A percentile compares a stretch with the other conserved stretches of the same genome.
phyloP scores from a whole-genome alignment of 1,140 invertebrate genomes.

The Dinoponera quadriceps region DNA sequence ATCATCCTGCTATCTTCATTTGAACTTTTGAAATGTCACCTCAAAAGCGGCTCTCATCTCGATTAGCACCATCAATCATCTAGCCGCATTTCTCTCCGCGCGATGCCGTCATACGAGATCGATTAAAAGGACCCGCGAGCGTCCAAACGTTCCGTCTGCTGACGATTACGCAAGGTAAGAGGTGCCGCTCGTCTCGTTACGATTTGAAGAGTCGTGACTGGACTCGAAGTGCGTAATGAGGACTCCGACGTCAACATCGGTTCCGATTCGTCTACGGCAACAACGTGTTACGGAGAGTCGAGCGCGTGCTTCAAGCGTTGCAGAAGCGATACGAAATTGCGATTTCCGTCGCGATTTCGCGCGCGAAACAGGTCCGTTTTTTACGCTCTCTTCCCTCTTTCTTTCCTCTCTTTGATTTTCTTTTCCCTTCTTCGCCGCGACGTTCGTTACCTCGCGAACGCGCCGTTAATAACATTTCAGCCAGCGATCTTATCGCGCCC shows the following conservation, averaged over 20 bases:
- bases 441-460: conserved; percentile 54
- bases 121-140: conserved; percentile 4
- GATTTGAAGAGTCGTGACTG: conserved; percentile 41
- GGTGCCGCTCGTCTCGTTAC: conserved; percentile 14
- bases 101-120: neutral
- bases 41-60: neutral
- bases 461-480: conserved; percentile 24
- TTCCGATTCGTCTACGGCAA: conserved; percentile 7
- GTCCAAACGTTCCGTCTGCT: conserved; percentile 9
- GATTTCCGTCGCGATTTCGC: conserved; percentile 16
- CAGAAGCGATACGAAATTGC: conserved; percentile 29
- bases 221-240: conserved; percentile 11
- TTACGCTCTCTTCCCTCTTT: conserved; percentile 26
- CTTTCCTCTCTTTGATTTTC: neutral
- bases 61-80: neutral
- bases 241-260: neutral
- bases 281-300: neutral
- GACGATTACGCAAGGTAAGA: conserved; percentile 44
- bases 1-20: neutral
- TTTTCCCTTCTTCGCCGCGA: neutral
- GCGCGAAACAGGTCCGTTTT: conserved; percentile 14
- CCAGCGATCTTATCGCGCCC: conserved; percentile 56
- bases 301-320: neutral
- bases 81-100: neutral
- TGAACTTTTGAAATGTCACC: neutral